Evolutionary conservation across 2,797 vertebrate species (phyloP).

Genomic region (Acanthornis magna): DNA sequence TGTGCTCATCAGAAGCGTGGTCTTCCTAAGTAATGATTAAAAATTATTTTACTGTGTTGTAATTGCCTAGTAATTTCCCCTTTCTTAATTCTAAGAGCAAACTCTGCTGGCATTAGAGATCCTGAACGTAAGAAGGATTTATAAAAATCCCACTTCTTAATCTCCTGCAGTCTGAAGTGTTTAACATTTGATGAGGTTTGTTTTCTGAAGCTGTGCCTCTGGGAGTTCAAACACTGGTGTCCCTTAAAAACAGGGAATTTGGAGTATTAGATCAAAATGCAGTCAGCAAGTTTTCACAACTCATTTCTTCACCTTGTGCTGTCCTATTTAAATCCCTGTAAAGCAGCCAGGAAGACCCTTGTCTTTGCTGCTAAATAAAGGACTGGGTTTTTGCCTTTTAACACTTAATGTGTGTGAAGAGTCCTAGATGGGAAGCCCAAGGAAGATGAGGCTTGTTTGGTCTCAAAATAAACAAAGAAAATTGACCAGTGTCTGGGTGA

Average conservation of each 20-base stretch:
- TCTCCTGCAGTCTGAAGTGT: background rate
- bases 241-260: background rate
- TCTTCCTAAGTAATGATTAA: background rate
- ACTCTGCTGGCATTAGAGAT: background rate
- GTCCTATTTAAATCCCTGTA: background rate
- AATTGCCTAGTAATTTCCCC: background rate
- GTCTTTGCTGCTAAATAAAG: background rate
- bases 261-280: background rate
- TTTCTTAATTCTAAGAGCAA: constrained; percentile 21
- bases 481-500: background rate
- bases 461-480: background rate
- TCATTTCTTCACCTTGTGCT: background rate
- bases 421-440: background rate
- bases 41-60: background rate
- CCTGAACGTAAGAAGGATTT: constrained; percentile 28
- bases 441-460: background rate
- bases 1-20: background rate
- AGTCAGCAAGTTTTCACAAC: background rate
- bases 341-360: background rate
- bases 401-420: background rate
- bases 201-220: constrained; percentile 19
- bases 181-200: background rate
- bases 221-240: background rate
- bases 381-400: background rate
- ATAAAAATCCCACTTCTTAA: constrained; percentile 19